Percentiles rank a stretch among this genome's conserved stretches.
Conservation (phyloP, 2,888 invertebrate species). For the Euzetes globulus region DNA sequence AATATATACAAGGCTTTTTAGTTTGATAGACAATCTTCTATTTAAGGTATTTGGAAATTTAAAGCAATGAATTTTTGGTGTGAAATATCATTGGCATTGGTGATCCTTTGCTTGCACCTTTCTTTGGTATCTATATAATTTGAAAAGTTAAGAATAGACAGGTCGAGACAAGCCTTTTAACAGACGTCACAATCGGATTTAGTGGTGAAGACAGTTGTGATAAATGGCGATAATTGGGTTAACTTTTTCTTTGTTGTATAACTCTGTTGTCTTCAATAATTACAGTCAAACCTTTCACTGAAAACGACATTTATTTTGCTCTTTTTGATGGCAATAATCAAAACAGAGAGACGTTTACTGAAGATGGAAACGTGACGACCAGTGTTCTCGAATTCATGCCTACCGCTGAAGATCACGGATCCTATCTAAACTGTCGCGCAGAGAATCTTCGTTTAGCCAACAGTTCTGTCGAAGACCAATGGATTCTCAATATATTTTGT, state of each 20-base stretch:
- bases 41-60: too few species aligned
- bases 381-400: constrained; percentile 15
- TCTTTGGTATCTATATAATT: too few species aligned
- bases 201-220: constrained; percentile 17
- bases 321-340: not conserved
- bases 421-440: constrained; percentile 22
- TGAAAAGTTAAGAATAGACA: too few species aligned
- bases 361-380: constrained; percentile 24
- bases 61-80: too few species aligned
- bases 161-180: too few species aligned
- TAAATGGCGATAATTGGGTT: constrained; percentile 18
- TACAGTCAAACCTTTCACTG: not conserved
- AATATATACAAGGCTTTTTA: too few species aligned
- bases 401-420: constrained; percentile 20
- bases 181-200: not conserved
- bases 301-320: not conserved
- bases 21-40: too few species aligned
- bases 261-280: not conserved
- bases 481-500: constrained; percentile 22
- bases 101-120: too few species aligned
- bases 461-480: constrained; percentile 4
- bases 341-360: constrained; percentile 10
- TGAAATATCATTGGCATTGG: too few species aligned
- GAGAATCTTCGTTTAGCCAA: constrained; percentile 21
- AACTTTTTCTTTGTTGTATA: not conserved